Base-by-base conservation (phyloP, 2,113 vertebrate genomes). In the Megaptera novaeangliae region DNA sequence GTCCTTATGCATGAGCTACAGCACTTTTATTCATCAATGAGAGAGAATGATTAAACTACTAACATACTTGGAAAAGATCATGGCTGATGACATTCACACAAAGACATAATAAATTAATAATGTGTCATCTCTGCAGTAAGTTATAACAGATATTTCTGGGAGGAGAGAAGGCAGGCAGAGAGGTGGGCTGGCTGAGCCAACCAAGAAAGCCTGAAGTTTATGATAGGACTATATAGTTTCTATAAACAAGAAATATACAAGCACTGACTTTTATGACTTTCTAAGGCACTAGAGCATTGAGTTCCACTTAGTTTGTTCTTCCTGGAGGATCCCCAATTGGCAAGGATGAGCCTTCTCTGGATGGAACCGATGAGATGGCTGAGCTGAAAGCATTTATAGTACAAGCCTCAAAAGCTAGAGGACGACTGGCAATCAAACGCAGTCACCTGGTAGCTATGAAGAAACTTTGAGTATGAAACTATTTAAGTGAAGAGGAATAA, bases 401-500 rank as follows among this genome's bases (percentile, higher is more conserved):
- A 49, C 7, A 96, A 96, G 59, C 85, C 66, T 95, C 77, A 82
- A 96, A 91, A 91, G 55, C 77, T 46, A 64, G 29, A 75, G 59
- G 39, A 41, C 46, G 84, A n/a, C n/a, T 71, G 31, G 46, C 46
- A 95, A 94, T 91, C 59, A 96, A 93, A 87, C 55, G 88, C 83
- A 87, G 57, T 57, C 63, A 8, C 88, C 71, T 71, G 20, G 39
- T 72, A 88, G 34, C 61, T 94, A 77, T 64, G 66, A 96, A 88
- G 82, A 96, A 55, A 93, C 57, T 88, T 44, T 61, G 39, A 87
- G 84, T 89, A 95, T 89, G 7, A 89, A 96, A 91, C 34, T 82
- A 64, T 91, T 93, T 71, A 91, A 88, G 18, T 41, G n/a, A 88
- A 80, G 64, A 89, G 63, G 31, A 96, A 96, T 81, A 52, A 86